These are phyloP conservation scores for Lithodes maja DNA, from an alignment of 2,888 invertebrate genomes.

Conservation along the genomic window DNA sequence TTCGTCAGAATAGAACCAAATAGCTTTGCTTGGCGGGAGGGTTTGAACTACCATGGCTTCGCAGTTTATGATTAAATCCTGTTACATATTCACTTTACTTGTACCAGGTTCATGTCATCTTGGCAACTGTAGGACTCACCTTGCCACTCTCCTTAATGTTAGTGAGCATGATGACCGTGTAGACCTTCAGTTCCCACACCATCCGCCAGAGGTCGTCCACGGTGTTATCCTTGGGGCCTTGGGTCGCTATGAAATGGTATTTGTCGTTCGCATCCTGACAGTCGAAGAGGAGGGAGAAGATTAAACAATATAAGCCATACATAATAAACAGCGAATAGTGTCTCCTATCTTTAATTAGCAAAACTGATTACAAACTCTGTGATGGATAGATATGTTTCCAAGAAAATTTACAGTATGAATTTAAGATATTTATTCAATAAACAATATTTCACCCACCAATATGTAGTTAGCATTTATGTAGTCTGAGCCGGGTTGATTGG, in stretches of 20 bases:
- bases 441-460: background rate
- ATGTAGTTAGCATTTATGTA: slow-evolving; percentile 42
- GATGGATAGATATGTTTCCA: too few species aligned
- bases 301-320: too few species aligned
- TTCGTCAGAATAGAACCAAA: too few species aligned
- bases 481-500: background rate
- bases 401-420: too few species aligned
- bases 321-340: too few species aligned
- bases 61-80: too few species aligned
- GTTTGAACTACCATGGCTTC: too few species aligned
- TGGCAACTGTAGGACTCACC: slow-evolving; percentile 23
- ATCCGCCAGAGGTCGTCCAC: slow-evolving; percentile 56
- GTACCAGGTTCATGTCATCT: too few species aligned
- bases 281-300: background rate
- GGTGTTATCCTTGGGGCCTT: slow-evolving; percentile 45
- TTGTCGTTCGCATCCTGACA: slow-evolving; percentile 19
- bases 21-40: too few species aligned
- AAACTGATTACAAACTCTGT: background rate
- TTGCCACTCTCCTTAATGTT: slow-evolving; percentile 48
- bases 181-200: slow-evolving; percentile 44
- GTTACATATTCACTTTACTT: too few species aligned
- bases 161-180: slow-evolving; percentile 57
- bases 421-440: too few species aligned
- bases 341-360: background rate
- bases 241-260: slow-evolving; percentile 46